Evolutionary conservation across 1,140 invertebrate genomes (phyloP).

Genomic region (Glossosoma conforme): DNA sequence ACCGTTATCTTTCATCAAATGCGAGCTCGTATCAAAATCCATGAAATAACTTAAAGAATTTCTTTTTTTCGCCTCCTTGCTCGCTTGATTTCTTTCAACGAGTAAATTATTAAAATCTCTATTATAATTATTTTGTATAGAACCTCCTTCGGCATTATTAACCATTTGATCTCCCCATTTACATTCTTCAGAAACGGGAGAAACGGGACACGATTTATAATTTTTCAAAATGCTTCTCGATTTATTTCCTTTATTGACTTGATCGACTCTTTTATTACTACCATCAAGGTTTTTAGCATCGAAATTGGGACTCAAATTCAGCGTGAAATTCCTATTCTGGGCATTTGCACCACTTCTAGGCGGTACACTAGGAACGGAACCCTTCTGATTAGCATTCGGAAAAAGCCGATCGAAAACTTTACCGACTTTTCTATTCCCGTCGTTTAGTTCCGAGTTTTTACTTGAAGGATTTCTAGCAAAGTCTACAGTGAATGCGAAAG

Average conservation of each 20-base stretch:
- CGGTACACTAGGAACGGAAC: slow-evolving; percentile 33
- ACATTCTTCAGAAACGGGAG: slow-evolving; percentile 62
- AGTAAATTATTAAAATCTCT: neutral
- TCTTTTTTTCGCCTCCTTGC: slow-evolving; percentile 41
- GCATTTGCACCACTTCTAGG: slow-evolving; percentile 32
- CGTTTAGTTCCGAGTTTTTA: slow-evolving; percentile 23
- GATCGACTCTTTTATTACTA: slow-evolving; percentile 8
- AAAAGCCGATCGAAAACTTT: slow-evolving; percentile 49
- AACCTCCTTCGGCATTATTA: slow-evolving; percentile 31
- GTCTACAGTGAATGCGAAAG: slow-evolving; percentile 41
- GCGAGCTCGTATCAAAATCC: slow-evolving; percentile 48
- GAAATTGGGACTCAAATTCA: slow-evolving; percentile 35
- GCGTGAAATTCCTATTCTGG: slow-evolving; percentile 42
- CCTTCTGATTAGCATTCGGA: slow-evolving; percentile 30
- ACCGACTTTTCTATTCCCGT: slow-evolving; percentile 10
- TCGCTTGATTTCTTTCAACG: neutral
- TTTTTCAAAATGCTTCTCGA: slow-evolving; percentile 60
- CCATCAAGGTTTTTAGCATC: slow-evolving; percentile 20
- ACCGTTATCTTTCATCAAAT: slow-evolving; percentile 50
- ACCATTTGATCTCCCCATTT: slow-evolving; percentile 53
- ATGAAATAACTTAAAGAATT: slow-evolving; percentile 55
- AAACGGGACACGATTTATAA: slow-evolving; percentile 64
- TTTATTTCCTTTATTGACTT: slow-evolving; percentile 32
- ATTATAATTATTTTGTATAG: slow-evolving; percentile 28
- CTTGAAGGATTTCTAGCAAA: slow-evolving; percentile 36